Conservation (phyloP, 2,113 vertebrate genomes). For the Gobio gobio region DNA sequence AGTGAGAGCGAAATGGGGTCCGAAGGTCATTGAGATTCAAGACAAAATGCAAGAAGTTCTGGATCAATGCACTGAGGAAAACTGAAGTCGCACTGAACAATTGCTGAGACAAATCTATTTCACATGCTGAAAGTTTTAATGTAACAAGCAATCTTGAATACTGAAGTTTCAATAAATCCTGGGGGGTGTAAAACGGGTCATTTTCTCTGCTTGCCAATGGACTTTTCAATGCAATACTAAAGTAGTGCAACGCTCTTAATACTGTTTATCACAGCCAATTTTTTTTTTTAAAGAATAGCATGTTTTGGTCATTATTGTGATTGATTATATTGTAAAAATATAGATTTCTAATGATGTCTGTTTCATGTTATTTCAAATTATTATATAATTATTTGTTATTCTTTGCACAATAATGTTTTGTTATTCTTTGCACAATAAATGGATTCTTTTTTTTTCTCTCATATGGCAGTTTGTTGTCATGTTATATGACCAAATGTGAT, state of each 20-base stretch:
- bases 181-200: conserved; percentile 13
- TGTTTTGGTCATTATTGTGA: conserved; percentile 26
- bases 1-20: conserved; percentile 73
- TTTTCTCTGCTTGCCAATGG: conserved; percentile 10
- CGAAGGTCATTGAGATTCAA: conserved; percentile 75
- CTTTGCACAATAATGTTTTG: conserved; percentile 8
- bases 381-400: conserved; percentile 27
- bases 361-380: neutral
- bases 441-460: conserved; percentile 23
- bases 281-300: conserved; percentile 22
- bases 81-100: conserved; percentile 25
- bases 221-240: neutral
- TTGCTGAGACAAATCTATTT: conserved; percentile 23
- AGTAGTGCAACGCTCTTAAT: conserved; percentile 32
- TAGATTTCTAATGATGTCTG: neutral
- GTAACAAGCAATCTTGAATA: neutral
- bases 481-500: conserved; percentile 3
- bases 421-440: conserved; percentile 46
- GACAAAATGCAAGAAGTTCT: conserved; percentile 75
- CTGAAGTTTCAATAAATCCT: conserved; percentile 17
- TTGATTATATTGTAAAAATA: conserved; percentile 41
- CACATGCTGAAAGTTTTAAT: conserved; percentile 14
- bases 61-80: conserved; percentile 67
- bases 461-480: neutral
- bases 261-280: neutral